Percentiles rank a stretch among this genome's conserved stretches.
These are phyloP conservation scores for Druceiella hillmani DNA, from an alignment of 2,888 invertebrate species.

Conservation along the genomic window DNA sequence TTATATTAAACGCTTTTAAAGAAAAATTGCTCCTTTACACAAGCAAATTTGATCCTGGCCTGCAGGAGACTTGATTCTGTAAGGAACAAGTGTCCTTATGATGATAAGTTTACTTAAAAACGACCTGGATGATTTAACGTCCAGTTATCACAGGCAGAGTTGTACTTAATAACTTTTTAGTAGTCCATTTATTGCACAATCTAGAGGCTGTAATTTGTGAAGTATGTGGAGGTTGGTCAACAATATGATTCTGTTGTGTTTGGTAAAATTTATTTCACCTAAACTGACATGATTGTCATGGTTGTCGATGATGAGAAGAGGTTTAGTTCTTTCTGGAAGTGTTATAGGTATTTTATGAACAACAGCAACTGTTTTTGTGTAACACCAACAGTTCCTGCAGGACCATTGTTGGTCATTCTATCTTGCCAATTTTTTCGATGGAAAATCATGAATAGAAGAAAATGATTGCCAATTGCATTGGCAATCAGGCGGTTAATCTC, in stretches of 20 bases:
- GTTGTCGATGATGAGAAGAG: constrained; percentile 29
- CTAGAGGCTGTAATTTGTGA: too few relatives aligned
- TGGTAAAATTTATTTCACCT: constrained; percentile 27
- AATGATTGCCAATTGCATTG: constrained; percentile 29
- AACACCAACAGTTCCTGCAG: constrained; percentile 29
- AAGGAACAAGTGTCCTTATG: too few relatives aligned
- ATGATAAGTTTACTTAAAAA: too few relatives aligned
- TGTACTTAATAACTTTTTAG: too few relatives aligned
- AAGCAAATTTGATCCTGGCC: too few relatives aligned
- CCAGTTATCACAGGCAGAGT: too few relatives aligned
- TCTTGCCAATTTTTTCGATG: constrained; percentile 29
- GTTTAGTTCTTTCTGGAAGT: constrained; percentile 27
- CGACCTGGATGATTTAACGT: too few relatives aligned
- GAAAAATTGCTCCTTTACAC: too few relatives aligned
- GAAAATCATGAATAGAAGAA: constrained; percentile 34
- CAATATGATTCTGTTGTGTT: constrained; percentile 33
- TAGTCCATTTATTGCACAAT: too few relatives aligned
- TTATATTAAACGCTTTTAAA: too few relatives aligned
- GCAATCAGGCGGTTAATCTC: constrained; percentile 28
- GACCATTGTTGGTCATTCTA: constrained; percentile 30
- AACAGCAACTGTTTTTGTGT: constrained; percentile 30
- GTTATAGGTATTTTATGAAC: constrained; percentile 27
- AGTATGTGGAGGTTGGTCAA: constrained; percentile 32
- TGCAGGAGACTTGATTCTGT: too few relatives aligned
- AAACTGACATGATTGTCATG: constrained; percentile 27